phyloP scores from a whole-genome alignment of 2,113 vertebrate genomes.

The Campylomormyrus numenius region DNA sequence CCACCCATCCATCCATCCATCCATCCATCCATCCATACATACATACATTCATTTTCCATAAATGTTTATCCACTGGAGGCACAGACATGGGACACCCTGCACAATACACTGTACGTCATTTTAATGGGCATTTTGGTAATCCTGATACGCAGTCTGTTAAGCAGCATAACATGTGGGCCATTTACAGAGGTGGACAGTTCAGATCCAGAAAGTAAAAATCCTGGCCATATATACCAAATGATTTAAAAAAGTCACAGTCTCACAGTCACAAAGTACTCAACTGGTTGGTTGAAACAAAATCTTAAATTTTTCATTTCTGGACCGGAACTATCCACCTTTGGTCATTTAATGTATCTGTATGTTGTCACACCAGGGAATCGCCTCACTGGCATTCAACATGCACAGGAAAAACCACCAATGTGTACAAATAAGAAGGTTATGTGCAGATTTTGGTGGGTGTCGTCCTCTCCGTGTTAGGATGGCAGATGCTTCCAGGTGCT shows the following conservation, averaged over 20 bases:
- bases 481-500: conserved; percentile 96
- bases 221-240: not conserved
- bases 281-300: not conserved
- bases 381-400: not conserved
- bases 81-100: not conserved
- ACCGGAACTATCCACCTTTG: not conserved
- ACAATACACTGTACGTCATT: not conserved
- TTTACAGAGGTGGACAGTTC: not conserved
- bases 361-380: not conserved
- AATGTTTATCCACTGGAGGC: not conserved
- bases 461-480: conserved; percentile 50
- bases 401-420: not conserved
- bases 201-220: not conserved
- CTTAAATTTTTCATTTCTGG: not conserved
- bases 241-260: not conserved
- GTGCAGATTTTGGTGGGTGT: conserved; percentile 24
- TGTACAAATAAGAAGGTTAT: not conserved
- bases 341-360: not conserved
- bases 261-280: not conserved
- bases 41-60: not conserved
- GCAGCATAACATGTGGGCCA: not conserved
- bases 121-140: not conserved
- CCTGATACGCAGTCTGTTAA: not conserved
- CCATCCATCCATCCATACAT: not conserved
- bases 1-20: not conserved